phyloP scores from a whole-genome alignment of 2,797 vertebrate species.

The Spheniscus humboldti region DNA sequence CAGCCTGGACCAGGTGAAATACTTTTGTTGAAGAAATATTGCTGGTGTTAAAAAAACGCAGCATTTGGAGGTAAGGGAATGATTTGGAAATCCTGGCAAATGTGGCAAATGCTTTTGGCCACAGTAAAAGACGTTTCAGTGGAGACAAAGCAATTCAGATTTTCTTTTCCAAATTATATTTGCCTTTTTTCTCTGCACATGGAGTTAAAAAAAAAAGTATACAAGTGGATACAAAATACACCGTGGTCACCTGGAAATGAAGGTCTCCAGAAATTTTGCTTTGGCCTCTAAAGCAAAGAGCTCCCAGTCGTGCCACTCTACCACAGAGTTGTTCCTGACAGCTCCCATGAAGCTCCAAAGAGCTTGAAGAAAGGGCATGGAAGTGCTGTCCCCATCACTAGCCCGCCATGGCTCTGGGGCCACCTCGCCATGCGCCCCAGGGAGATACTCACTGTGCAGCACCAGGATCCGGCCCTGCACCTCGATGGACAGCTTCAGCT shows the following conservation, averaged over 20 bases:
- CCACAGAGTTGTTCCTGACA: background rate
- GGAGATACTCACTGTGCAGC: conserved; percentile 71
- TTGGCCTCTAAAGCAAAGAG: background rate
- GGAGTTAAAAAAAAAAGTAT: background rate
- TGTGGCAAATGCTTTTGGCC: background rate
- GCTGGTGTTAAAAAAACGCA: background rate
- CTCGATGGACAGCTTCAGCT: conserved; percentile 74
- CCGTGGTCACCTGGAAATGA: background rate
- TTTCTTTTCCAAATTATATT: background rate
- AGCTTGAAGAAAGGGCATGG: background rate
- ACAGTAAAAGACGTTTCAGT: background rate
- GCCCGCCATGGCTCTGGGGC: background rate
- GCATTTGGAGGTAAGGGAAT: background rate
- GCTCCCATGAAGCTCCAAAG: background rate
- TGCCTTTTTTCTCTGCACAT: background rate
- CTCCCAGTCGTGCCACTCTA: rapidly evolving
- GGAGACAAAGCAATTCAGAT: background rate
- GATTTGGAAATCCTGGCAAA: background rate
- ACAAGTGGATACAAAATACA: background rate
- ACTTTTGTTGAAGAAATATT: background rate
- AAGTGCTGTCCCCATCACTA: background rate
- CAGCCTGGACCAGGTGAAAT: background rate
- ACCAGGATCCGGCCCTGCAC: conserved; percentile 37
- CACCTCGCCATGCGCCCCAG: rapidly evolving
- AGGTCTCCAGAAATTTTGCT: background rate